These are phyloP conservation scores for Probaryconus sp. DNA, from an alignment of 1,140 invertebrate genomes.

Conservation along the genomic window DNA sequence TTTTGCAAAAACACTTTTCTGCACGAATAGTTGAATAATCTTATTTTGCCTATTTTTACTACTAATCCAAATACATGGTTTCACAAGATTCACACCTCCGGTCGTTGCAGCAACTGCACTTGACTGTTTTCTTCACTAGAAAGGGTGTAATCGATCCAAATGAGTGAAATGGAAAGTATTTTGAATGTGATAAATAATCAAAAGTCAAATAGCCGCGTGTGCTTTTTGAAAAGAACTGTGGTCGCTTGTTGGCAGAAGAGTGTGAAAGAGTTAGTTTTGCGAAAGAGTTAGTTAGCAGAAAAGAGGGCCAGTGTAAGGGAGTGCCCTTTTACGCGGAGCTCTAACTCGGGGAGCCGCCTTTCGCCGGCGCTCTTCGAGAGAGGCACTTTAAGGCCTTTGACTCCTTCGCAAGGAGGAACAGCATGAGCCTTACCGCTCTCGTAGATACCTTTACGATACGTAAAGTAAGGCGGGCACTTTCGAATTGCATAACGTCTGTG, in stretches of 20 bases:
- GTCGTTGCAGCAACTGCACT: slow-evolving; percentile 20
- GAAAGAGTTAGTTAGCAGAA: slow-evolving; percentile 36
- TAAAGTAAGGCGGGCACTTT: slow-evolving; percentile 79
- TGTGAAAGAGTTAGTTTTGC: too few relatives aligned
- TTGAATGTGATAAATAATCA: slow-evolving; percentile 23
- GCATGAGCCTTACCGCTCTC: slow-evolving; percentile 54
- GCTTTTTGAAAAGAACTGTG: too few relatives aligned
- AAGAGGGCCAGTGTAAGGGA: slow-evolving; percentile 40
- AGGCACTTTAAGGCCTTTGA: slow-evolving; percentile 58
- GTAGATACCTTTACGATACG: slow-evolving; percentile 68
- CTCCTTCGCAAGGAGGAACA: slow-evolving; percentile 59
- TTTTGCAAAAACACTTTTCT: neutral
- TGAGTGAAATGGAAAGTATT: slow-evolving; percentile 36
- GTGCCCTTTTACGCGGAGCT: slow-evolving; percentile 49
- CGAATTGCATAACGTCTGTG: slow-evolving; percentile 77
- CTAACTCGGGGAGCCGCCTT: slow-evolving; percentile 33
- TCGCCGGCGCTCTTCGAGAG: slow-evolving; percentile 46
- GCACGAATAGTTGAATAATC: neutral
- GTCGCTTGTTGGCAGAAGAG: too few relatives aligned
- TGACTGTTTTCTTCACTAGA: slow-evolving; percentile 16
- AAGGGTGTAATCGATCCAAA: slow-evolving; percentile 11
- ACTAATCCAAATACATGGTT: too few relatives aligned
- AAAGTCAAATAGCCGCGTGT: too few relatives aligned
- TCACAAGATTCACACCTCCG: neutral
- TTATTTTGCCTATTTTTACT: too few relatives aligned